Evolutionary conservation across 2,888 invertebrate species (phyloP).

Genomic region (Drosophila prolongata): DNA sequence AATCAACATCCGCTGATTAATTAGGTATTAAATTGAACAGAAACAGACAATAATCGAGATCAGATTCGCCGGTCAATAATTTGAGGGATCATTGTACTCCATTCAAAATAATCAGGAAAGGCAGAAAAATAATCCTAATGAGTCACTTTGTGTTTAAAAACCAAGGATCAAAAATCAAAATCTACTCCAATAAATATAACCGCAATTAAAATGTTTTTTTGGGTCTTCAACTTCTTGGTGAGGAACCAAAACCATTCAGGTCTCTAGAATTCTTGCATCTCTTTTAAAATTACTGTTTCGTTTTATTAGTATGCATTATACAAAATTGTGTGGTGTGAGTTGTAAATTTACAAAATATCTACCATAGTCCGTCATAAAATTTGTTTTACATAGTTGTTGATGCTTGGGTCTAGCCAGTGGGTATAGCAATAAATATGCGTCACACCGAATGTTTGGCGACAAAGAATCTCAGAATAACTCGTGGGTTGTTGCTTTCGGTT

Average conservation of each 20-base stretch:
- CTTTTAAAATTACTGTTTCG: slow-evolving; percentile 33
- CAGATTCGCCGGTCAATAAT: background rate
- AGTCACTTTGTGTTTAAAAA: background rate
- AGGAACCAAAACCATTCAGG: background rate
- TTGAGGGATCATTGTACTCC: slow-evolving; percentile 12
- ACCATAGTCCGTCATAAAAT: slow-evolving; percentile 68
- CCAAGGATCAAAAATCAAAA: background rate
- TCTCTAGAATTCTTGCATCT: background rate
- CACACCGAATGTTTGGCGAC: slow-evolving; percentile 22
- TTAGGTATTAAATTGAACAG: slow-evolving; percentile 4
- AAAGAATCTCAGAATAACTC: slow-evolving; percentile 30
- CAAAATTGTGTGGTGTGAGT: slow-evolving; percentile 65
- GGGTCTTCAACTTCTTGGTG: too few relatives aligned
- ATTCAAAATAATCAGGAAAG: background rate
- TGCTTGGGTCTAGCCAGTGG: slow-evolving; percentile 24
- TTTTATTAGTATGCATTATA: slow-evolving; percentile 62
- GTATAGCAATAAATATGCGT: slow-evolving; percentile 7
- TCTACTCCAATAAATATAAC: too few relatives aligned
- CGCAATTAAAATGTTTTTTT: too few relatives aligned
- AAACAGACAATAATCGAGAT: slow-evolving; percentile 4
- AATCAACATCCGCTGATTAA: slow-evolving; percentile 15
- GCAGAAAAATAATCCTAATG: background rate
- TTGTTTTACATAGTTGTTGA: slow-evolving; percentile 54
- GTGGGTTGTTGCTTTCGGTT: slow-evolving; percentile 19
- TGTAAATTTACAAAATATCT: slow-evolving; percentile 75